Evolutionary conservation across 2,113 vertebrate species (phyloP).

Genomic region (Rhinoderma darwinii): DNA sequence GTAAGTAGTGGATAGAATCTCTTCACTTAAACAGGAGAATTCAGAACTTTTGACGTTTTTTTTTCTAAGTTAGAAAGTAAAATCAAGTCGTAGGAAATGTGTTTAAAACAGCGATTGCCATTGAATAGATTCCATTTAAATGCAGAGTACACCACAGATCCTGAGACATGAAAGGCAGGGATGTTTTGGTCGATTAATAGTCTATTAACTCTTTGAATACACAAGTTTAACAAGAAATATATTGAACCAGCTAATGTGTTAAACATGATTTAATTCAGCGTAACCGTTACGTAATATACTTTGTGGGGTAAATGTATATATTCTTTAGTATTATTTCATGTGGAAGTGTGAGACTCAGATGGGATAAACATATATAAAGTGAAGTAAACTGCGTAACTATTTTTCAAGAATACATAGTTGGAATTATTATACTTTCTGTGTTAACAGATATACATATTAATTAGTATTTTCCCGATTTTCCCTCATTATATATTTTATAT

Average conservation of each 20-base stretch:
- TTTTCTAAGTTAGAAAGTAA: not conserved
- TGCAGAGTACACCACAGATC: slow-evolving; percentile 13
- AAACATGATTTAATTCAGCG: not conserved
- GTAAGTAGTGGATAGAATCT: slow-evolving; percentile 36
- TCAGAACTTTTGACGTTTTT: not conserved
- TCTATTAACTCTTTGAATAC: slow-evolving; percentile 30
- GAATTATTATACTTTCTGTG: not conserved
- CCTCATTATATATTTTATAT: too few relatives aligned
- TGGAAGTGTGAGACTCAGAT: not conserved
- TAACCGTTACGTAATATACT: not conserved
- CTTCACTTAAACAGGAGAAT: not conserved
- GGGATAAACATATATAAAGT: too few relatives aligned
- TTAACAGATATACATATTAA: too few relatives aligned
- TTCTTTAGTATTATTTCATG: not conserved
- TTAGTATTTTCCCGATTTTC: too few relatives aligned
- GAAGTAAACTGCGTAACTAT: too few relatives aligned
- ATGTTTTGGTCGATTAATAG: slow-evolving; percentile 45
- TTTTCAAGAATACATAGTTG: too few relatives aligned
- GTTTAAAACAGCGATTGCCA: not conserved
- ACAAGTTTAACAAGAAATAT: not conserved
- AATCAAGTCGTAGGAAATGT: not conserved
- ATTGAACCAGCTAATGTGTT: not conserved
- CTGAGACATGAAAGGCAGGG: slow-evolving; percentile 1
- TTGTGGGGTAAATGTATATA: not conserved
- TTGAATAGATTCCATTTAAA: slow-evolving; percentile 9